phyloP scores from a whole-genome alignment of 2,797 vertebrate genomes.

The Chaunax sp. region DNA sequence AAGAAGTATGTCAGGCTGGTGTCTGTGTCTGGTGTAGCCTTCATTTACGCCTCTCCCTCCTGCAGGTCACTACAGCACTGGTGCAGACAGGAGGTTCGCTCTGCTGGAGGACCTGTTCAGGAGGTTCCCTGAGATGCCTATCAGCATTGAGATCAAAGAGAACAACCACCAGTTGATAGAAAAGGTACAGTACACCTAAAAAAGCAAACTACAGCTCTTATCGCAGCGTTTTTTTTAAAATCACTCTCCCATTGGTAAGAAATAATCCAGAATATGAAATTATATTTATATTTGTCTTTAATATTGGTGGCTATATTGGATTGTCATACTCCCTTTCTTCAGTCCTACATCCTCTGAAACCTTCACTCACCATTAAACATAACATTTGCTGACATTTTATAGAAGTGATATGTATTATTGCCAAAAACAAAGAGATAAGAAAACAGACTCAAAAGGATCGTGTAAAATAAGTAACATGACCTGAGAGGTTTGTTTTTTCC shows the following conservation, averaged over 20 bases:
- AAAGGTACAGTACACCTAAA: slow-evolving; percentile 73
- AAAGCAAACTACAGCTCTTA: neutral
- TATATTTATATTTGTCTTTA: neutral
- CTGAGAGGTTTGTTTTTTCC: neutral
- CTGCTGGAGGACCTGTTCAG: slow-evolving; percentile 88
- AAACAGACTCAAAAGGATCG: neutral
- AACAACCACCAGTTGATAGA: slow-evolving; percentile 82
- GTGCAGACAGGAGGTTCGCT: slow-evolving; percentile 85
- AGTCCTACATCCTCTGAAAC: too few relatives aligned
- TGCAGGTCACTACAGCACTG: slow-evolving; percentile 84
- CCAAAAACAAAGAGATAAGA: neutral
- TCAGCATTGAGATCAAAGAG: slow-evolving; percentile 89
- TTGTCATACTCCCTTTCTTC: neutral
- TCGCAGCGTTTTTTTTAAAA: too few relatives aligned
- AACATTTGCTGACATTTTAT: neutral
- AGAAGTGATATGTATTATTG: neutral
- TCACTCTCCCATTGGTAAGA: neutral
- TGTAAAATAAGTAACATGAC: neutral
- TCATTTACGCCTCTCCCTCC: slow-evolving; percentile 1
- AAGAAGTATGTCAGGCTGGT: slow-evolving; percentile 10
- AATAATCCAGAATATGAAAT: neutral
- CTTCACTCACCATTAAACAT: neutral
- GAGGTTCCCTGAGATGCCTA: slow-evolving; percentile 82
- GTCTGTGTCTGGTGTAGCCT: neutral
- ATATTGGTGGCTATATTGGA: neutral